Base-by-base conservation (phyloP, 1,140 invertebrate species). In the Spodoptera frugiperda region DNA sequence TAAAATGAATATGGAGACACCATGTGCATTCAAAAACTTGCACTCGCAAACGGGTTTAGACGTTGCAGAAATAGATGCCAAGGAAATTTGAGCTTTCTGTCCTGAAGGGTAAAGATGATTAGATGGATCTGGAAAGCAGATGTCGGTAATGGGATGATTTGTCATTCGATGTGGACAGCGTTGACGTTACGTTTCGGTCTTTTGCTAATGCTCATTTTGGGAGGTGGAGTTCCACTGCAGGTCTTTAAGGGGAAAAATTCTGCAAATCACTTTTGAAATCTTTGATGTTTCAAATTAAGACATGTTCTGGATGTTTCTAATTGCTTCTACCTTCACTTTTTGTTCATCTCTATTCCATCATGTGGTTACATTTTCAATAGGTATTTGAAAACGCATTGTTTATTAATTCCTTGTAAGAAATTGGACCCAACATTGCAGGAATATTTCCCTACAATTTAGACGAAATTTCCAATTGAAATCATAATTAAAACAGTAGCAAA, bases 1-100 rank as follows among this genome's bases (percentile, higher is more conserved):
- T 91, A 89, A 93, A 93, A 93, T 91, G 89, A 89, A 91, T 68
- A 82, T 70, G 83, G 83, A 87, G 85, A 89, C 88, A 88, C 86
- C 89, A 91, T 89, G 85, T 91, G 91, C 88, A 84, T 89, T 87
- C 89, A 87, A 91, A 91, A 90, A 87, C 80, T 83, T 78, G 65
- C 70, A 67, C 48, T 53, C 44, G 78, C 76, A 83, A 85, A 82
- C 68, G 76, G 72, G 48, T 78, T 25, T 65, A 59, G 55, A 68
- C 71, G 39, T 76, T 83, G 55, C 78, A 73, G 44, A 77, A 59
- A 54, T 30, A 21, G 49, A 15, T 63, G 25, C 75, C 70, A 73
- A 44, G 21, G 67, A 14, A 86, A 79, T 78, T 61, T 80, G 17
- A 57, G 55, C 75, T 71, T 75, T 85, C 63, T 25, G 1, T 0